Percentiles rank a stretch among this genome's conserved stretches.
These are phyloP conservation scores for Clytia hemisphaerica DNA, from an alignment of 30 jellyfish, hydroid and myxozoan species.

Conservation along the genomic window DNA sequence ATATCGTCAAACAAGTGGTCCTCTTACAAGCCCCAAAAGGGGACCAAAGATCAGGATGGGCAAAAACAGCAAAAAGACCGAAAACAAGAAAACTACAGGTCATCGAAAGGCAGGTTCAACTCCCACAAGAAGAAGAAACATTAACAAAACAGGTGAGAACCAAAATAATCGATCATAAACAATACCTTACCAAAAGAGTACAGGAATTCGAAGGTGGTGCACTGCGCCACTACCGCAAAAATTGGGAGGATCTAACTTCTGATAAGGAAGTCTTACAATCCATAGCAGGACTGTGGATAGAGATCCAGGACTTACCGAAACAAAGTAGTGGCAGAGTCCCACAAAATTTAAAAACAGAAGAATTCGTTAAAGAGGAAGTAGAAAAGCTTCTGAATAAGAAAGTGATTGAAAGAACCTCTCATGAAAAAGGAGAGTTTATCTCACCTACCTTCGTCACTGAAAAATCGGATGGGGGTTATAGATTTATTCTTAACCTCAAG, in stretches of 20 bases:
- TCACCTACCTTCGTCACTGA: background rate
- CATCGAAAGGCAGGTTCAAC: no score
- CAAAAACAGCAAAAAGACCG: no score
- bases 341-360: background rate
- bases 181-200: background rate
- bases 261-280: conserved; percentile 11
- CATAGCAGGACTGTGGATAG: conserved; percentile 10
- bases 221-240: background rate
- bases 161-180: no score
- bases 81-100: no score
- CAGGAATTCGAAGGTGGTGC: conserved; percentile 25
- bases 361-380: conserved; percentile 5
- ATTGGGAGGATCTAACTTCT: conserved; percentile 15
- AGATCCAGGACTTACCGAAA: background rate
- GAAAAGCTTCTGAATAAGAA: background rate
- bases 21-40: no score
- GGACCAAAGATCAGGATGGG: no score
- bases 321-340: background rate
- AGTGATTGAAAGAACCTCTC: background rate
- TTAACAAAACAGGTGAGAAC: no score
- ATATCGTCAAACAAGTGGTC: no score
- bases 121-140: no score
- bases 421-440: conserved; percentile 7
- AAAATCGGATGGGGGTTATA: conserved; percentile 7
- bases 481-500: conserved; percentile 12